These are phyloP conservation scores for Deilephila elpenor DNA, from an alignment of 2,888 invertebrate genomes.

Conservation along the genomic window DNA sequence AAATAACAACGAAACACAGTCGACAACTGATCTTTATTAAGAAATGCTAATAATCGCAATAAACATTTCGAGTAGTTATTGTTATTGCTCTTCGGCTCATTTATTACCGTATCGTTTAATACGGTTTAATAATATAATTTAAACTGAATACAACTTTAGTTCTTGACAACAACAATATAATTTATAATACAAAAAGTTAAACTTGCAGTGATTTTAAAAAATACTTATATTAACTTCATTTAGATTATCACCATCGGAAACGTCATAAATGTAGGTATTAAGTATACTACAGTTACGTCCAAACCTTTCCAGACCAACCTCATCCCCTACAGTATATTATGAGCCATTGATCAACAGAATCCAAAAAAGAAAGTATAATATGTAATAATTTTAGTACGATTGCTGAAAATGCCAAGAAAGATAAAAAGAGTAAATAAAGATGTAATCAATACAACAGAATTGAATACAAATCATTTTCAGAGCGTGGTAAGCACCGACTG, in stretches of 20 bases:
- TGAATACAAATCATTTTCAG: not conserved
- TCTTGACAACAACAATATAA: not conserved
- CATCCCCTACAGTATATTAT: too few species aligned
- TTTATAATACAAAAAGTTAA: too few species aligned
- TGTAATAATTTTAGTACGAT: too few species aligned
- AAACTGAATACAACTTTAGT: not conserved
- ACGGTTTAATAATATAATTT: not conserved
- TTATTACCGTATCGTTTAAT: not conserved
- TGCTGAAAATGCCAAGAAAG: too few species aligned
- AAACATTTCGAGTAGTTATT: not conserved
- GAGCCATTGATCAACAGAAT: too few species aligned
- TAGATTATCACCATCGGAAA: too few species aligned
- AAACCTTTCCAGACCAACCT: too few species aligned
- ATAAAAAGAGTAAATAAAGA: not conserved
- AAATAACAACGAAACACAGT: not conserved
- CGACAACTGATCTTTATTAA: not conserved
- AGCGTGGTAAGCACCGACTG: not conserved
- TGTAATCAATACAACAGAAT: not conserved
- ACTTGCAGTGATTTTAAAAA: too few species aligned
- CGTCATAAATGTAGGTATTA: too few species aligned
- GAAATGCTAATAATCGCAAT: slow-evolving; percentile 11
- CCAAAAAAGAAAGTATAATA: too few species aligned
- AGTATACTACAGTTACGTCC: too few species aligned
- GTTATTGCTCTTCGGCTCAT: slow-evolving; percentile 14
- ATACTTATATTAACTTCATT: too few species aligned